Evolutionary conservation across 64 coral and sea anemone species (phyloP).

Genomic region (Catalaphyllia jardinei): DNA sequence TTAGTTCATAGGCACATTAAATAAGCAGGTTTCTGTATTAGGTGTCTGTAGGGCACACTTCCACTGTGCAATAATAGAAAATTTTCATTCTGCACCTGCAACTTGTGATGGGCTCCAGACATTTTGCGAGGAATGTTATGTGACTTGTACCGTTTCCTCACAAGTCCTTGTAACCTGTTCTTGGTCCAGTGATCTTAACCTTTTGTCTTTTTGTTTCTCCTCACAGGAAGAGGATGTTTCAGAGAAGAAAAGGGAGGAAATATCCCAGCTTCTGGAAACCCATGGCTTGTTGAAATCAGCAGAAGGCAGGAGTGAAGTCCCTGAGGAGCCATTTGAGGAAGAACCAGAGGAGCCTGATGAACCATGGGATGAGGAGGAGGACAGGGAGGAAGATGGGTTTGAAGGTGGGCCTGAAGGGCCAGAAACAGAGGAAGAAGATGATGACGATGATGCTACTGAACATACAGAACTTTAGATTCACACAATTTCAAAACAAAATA

Average conservation of each 20-base stretch:
- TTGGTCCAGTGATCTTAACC: background rate
- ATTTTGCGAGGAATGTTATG: too few species aligned
- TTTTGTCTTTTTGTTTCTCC: background rate
- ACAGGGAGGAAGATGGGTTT: constrained; percentile 31
- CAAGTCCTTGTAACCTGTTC: background rate
- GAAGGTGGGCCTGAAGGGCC: constrained; percentile 43
- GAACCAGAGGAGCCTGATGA: constrained; percentile 49
- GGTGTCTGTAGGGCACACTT: too few species aligned
- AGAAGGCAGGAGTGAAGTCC: constrained; percentile 42
- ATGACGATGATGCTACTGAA: constrained; percentile 5
- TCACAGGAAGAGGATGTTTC: constrained; percentile 60
- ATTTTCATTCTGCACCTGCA: too few species aligned
- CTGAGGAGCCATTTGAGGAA: constrained; percentile 33
- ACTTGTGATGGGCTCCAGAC: too few species aligned
- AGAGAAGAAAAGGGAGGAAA: constrained; percentile 45
- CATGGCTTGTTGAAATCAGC: constrained; percentile 51
- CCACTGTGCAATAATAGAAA: too few species aligned
- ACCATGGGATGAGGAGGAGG: constrained; percentile 46
- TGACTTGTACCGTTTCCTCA: too few species aligned
- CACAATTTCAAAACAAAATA: too few species aligned
- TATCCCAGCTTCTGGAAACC: constrained; percentile 41
- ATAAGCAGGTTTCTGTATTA: too few species aligned
- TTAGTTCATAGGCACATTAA: too few species aligned
- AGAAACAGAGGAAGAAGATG: constrained; percentile 14
- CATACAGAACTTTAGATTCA: constrained; percentile 41